These are phyloP conservation scores for Eidolon helvum DNA, from an alignment of 2,113 vertebrate genomes.

Conservation along the genomic window DNA sequence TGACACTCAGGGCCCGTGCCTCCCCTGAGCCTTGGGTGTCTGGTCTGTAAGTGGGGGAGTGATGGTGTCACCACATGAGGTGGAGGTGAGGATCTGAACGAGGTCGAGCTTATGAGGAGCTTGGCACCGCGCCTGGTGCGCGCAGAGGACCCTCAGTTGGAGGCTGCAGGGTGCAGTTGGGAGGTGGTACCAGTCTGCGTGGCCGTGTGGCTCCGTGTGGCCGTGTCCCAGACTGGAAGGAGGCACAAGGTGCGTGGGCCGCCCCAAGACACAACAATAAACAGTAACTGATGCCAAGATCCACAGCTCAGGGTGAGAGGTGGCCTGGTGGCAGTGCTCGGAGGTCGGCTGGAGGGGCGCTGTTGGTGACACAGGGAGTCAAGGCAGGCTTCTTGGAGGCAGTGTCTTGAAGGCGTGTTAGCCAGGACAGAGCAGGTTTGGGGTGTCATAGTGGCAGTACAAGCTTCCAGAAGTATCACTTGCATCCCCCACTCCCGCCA, in stretches of 20 bases:
- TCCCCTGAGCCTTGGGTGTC: neutral
- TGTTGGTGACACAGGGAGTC: neutral
- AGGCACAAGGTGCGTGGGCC: neutral
- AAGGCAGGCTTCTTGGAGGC: conserved; percentile 25
- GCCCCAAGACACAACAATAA: neutral
- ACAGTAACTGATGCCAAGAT: neutral
- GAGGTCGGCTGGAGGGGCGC: neutral
- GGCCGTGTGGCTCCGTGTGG: neutral
- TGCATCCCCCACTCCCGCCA: neutral
- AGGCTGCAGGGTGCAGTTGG: neutral
- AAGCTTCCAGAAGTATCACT: neutral
- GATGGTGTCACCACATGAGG: neutral
- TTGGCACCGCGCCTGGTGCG: neutral
- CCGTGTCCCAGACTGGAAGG: neutral
- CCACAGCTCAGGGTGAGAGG: neutral
- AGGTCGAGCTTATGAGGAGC: neutral
- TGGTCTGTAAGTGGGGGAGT: neutral
- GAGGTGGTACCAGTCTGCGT: neutral
- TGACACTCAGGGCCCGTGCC: neutral
- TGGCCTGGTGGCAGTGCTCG: neutral
- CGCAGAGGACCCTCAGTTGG: neutral
- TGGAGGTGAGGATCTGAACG: neutral
- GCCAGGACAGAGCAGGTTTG: neutral
- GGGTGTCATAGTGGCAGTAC: fast-evolving
- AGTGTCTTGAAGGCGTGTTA: neutral